Evolutionary conservation across 2,797 vertebrate species (phyloP), one percentile per base, ranked within the genome.

Genomic region (Strix occidentalis): DNA sequence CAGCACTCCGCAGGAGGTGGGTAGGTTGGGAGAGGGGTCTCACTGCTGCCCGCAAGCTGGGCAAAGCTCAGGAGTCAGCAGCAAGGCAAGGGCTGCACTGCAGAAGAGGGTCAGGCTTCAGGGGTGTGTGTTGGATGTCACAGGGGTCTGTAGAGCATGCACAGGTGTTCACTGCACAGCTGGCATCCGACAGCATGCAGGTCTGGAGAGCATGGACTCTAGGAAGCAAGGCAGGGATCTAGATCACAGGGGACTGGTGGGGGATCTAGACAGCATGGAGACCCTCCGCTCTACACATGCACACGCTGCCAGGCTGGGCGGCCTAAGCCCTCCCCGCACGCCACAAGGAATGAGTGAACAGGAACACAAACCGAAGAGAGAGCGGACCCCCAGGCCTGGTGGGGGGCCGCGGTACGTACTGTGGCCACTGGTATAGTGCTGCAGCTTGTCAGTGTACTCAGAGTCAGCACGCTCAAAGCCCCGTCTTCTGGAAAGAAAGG

Each of bases 361-460:
- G 92, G 84, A 92, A 84, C 95, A 96, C 95, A 74, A 95, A 95
- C 92, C 87, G 58, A 96, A 65, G 78, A 95, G 95, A 0, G 97
- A 94, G 82, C 56, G 51, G 39, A 79, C 76, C 75, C 82, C 61
- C 82, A 37, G 58, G 78, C 43, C 53, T 11, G 96, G 95, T 2
- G 28, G 43, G 56, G 93, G 76, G 25, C 84, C 64, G 4, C 64
- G 95, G 97, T 98, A 99, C 99, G 96, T 98, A 99, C 99, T 99
- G 98, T 99, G 99, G 81, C 99, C 99, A 2, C 99, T 99, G 98
- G 99, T 99, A 96, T 99, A 99, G 94, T 99, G 99, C 93, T 99
- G 99, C 31, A 99, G 98, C 97, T 99, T 99, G 98, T 99, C 99
- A 1, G 99, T 99, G 98, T 99, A 99, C 89, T 99, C 99, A 0